Conservation (phyloP, 2,113 vertebrate species). For the Lipophrys pholis region DNA sequence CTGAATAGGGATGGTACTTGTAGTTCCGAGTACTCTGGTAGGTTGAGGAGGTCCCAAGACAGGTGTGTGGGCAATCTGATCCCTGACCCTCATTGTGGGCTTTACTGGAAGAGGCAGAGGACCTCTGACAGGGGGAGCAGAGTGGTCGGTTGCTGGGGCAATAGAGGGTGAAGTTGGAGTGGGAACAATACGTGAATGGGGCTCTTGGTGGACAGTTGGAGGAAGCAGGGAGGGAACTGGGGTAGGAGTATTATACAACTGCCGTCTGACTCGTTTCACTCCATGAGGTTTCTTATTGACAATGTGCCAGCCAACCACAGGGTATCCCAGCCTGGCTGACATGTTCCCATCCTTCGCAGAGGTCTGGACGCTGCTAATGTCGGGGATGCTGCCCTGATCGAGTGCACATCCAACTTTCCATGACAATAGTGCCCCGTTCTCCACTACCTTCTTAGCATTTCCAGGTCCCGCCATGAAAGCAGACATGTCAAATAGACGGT, state of each 20-base stretch:
- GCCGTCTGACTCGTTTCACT: constrained; percentile 90
- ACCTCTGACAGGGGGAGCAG: constrained; percentile 89
- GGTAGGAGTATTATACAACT: constrained; percentile 94
- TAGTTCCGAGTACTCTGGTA: constrained; percentile 89
- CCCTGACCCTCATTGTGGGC: constrained; percentile 91
- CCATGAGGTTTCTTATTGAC: constrained; percentile 95
- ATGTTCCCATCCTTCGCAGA: constrained; percentile 94
- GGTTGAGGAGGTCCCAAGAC: constrained; percentile 90
- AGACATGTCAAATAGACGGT: constrained; percentile 97
- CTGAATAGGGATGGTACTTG: constrained; percentile 84
- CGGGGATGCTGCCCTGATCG: constrained; percentile 91
- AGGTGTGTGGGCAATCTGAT: constrained; percentile 93
- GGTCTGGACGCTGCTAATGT: constrained; percentile 90
- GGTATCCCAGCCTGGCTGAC: constrained; percentile 93
- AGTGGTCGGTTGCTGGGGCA: constrained; percentile 89
- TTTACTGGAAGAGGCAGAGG: constrained; percentile 91
- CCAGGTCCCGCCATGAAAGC: constrained; percentile 98
- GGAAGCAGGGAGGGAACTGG: constrained; percentile 91
- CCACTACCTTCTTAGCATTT: constrained; percentile 97
- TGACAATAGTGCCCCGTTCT: constrained; percentile 94
- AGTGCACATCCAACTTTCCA: constrained; percentile 96
- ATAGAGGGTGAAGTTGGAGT: constrained; percentile 92
- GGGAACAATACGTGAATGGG: constrained; percentile 90
- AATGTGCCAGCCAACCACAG: constrained; percentile 98
- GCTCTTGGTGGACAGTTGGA: constrained; percentile 89